Base-by-base conservation (phyloP, 2,797 vertebrate genomes). In the Mallotus villosus region DNA sequence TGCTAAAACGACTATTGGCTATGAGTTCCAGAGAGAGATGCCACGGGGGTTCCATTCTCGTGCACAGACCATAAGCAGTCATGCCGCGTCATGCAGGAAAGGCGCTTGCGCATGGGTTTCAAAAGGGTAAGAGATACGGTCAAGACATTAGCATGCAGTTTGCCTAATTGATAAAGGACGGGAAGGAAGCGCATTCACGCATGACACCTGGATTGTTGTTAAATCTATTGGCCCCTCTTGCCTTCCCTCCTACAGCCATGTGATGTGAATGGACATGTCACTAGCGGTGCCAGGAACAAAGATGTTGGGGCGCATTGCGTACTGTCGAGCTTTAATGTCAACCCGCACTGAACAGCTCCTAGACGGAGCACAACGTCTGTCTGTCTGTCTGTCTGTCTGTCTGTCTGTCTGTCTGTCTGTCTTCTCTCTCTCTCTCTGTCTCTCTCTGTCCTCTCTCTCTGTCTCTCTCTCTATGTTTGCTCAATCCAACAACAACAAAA, bases 11-110 rank as follows among this genome's bases (percentile, higher is more conserved):
- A 51, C 57, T 55, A 8, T 8, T 6, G 41, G 41, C 41, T 46
- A 3, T 46, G 41, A 46, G 41, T 46, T 46, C 11, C 12, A 46
- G 41, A 77, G 85, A 86, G 82, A 86, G 85, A 86, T 82, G 82
- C 77, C 72, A 21, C 57, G 2, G 21, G 6, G 16, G 41, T 57
- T 3, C 12, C 69, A 55, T 51, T 53, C 74, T 67, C 86, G 81
- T 88, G 87, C 87, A 75, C 70, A 67, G 24, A 25, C 29, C 17
- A 29, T 77, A 73, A 79, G 67, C 83, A 87, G 81, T 81, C 90
- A 89, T 91, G 89, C 89, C 66, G 66, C 46, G 53, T 79, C 87
- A 90, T 90, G 88, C 91, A 83, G 72, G 73, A 70, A 46, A 58
- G 70, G 59, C 71, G 55, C 68, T 49, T 55, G 12, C 27, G 49